Evolutionary conservation across 2,797 vertebrate genomes (phyloP), one percentile per base, ranked within the genome.

Genomic region (Diplodus puntazzo): DNA sequence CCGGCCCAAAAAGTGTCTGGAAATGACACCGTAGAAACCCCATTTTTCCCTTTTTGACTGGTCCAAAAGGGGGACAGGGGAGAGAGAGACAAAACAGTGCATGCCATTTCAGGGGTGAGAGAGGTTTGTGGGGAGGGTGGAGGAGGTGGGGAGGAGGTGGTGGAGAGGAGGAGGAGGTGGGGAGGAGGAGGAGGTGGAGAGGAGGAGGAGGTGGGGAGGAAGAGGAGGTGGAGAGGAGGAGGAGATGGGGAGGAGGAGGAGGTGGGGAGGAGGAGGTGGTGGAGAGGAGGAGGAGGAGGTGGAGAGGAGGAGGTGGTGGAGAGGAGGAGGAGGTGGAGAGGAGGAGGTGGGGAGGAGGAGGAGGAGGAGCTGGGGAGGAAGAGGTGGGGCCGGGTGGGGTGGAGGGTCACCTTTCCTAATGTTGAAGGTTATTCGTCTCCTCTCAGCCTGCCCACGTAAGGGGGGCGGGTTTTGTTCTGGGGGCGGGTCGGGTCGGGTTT

Each of bases 31-130:
- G 58, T 84, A 88, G 84, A 89, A 92, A 91, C 88, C 87, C 89
- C 80, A 42, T 62, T 75, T 82, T 74, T 59, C 85, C 86, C 87
- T 81, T 82, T 80, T 81, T 81, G 82, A 90, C 73, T 88, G 81
- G 75, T 92, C 82, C 82, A 79, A 87, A 89, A 81, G 69, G 75
- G 69, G 68, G 76, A 77, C 60, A 60, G 64, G 79, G 85, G 83
- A 85, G 84, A 86, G 82, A 73, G 89, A 88, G 92, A 92, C 84
- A 80, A 90, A 94, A 94, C 93, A 93, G 93, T 93, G 94, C 94
- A 94, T 95, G 94, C 94, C 94, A 93, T 93, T 94, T 94, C 92
- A 66, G 86, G 85, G 73, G 82, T 81, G 73, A 65, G 49, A 62
- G 63, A 49, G 54, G 49, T 43, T 25, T 67, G 57, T 27, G 34